Conservation (phyloP, 2,797 vertebrate species). For the Eurystomus glaucurus region DNA sequence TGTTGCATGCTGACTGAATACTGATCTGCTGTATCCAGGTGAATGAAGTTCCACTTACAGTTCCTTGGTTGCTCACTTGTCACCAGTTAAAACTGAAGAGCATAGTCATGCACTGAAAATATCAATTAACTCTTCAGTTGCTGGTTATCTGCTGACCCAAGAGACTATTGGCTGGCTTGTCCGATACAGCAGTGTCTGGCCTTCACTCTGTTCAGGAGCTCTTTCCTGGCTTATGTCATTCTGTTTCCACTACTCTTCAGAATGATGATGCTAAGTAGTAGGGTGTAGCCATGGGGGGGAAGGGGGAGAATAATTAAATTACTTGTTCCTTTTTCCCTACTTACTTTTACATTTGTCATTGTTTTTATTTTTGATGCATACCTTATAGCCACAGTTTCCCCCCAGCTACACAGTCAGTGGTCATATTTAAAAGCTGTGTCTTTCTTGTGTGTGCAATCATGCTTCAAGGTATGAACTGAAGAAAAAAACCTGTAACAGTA, state of each 20-base stretch:
- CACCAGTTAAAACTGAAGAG: constrained; percentile 77
- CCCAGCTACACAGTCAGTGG: neutral
- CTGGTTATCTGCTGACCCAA: neutral
- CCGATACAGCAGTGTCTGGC: neutral
- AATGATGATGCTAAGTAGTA: neutral
- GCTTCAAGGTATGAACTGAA: neutral
- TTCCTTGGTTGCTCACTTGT: constrained; percentile 75
- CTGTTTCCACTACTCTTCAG: neutral
- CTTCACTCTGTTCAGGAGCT: neutral
- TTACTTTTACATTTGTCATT: neutral
- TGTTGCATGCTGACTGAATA: constrained; percentile 78
- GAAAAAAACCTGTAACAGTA: accelerated
- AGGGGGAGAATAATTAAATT: neutral
- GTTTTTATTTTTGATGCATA: neutral
- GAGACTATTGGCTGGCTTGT: neutral
- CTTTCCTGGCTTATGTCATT: neutral
- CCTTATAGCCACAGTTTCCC: neutral
- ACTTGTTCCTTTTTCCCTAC: neutral
- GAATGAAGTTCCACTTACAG: constrained; percentile 79
- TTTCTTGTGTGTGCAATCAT: neutral
- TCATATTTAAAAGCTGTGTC: neutral
- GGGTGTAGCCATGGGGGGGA: neutral
- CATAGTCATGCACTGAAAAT: constrained; percentile 28
- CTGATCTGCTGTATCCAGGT: constrained; percentile 78
- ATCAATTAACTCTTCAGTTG: constrained; percentile 44